phyloP scores from a whole-genome alignment of 2,113 vertebrate genomes.

The Leptocoma aspasia region DNA sequence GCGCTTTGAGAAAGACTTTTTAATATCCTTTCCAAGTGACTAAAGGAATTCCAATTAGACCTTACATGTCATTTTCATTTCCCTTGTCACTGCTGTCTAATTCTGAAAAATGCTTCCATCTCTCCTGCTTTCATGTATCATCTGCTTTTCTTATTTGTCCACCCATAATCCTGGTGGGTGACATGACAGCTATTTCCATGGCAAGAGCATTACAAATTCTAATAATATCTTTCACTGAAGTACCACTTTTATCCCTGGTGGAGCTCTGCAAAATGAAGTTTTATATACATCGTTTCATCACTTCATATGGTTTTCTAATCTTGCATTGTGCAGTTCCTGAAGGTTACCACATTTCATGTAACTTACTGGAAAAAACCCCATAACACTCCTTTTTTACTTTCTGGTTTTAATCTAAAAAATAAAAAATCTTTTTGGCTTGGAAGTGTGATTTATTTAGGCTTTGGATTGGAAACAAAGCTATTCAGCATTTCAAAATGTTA shows the following conservation, averaged over 20 bases:
- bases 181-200: constrained; percentile 45
- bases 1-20: constrained; percentile 21
- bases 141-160: constrained; percentile 41
- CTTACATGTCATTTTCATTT: constrained; percentile 35
- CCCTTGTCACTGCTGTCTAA: constrained; percentile 29
- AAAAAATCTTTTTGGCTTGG: neutral
- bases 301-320: neutral
- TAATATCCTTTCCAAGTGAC: constrained; percentile 48
- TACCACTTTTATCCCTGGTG: neutral
- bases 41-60: constrained; percentile 57
- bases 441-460: neutral
- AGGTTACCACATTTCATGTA: neutral
- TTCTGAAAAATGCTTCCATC: constrained; percentile 41
- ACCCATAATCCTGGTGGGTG: constrained; percentile 27
- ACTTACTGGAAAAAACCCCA: neutral
- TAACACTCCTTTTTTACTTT: neutral
- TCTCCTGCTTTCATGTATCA: constrained; percentile 13
- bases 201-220: constrained; percentile 39
- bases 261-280: neutral
- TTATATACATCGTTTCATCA: neutral
- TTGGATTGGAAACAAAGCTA: neutral
- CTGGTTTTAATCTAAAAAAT: neutral
- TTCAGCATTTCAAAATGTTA: neutral
- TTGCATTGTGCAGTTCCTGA: neutral
- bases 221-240: constrained; percentile 32